These are phyloP conservation scores for Lagopus muta DNA, from an alignment of 2,113 vertebrate species.

Conservation along the genomic window DNA sequence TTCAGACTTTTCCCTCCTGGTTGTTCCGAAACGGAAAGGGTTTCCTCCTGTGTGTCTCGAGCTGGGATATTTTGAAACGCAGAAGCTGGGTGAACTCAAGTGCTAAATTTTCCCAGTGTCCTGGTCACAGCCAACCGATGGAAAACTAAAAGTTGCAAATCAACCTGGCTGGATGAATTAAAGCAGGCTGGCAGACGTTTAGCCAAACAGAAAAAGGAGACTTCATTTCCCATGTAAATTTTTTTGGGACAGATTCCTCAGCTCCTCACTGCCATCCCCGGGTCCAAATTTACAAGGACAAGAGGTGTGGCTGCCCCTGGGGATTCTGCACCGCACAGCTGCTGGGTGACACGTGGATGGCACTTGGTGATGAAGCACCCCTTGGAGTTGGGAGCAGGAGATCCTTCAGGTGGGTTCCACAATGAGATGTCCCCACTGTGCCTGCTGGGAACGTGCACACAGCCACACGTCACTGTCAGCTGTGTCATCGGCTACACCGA, in stretches of 20 bases:
- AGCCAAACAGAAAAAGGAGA: slow-evolving; percentile 74
- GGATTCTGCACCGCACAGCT: fast-evolving
- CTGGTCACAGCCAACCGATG: slow-evolving; percentile 68
- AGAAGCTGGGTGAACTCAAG: slow-evolving; percentile 66
- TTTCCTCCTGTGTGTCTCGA: slow-evolving; percentile 65
- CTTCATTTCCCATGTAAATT: slow-evolving; percentile 72
- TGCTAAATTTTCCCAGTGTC: slow-evolving; percentile 68
- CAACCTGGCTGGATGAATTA: slow-evolving; percentile 68
- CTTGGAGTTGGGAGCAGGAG: background rate
- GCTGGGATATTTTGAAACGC: slow-evolving; percentile 71
- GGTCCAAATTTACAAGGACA: background rate
- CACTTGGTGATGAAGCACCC: background rate
- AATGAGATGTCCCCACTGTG: fast-evolving
- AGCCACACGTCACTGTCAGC: fast-evolving
- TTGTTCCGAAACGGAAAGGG: slow-evolving; percentile 70
- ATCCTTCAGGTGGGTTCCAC: background rate
- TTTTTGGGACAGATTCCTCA: slow-evolving; percentile 20
- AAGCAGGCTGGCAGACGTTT: slow-evolving; percentile 69
- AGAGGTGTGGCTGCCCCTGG: fast-evolving
- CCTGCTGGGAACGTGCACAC: background rate
- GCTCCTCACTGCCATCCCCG: slow-evolving; percentile 11
- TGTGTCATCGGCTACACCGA: fast-evolving
- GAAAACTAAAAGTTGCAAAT: slow-evolving; percentile 72
- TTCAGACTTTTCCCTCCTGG: slow-evolving; percentile 64
- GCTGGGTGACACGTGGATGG: background rate